A percentile compares a stretch with the other conserved stretches of the same genome.
These are phyloP conservation scores for Pitangus sulphuratus DNA, from an alignment of 2,797 vertebrate species.

Conservation along the genomic window DNA sequence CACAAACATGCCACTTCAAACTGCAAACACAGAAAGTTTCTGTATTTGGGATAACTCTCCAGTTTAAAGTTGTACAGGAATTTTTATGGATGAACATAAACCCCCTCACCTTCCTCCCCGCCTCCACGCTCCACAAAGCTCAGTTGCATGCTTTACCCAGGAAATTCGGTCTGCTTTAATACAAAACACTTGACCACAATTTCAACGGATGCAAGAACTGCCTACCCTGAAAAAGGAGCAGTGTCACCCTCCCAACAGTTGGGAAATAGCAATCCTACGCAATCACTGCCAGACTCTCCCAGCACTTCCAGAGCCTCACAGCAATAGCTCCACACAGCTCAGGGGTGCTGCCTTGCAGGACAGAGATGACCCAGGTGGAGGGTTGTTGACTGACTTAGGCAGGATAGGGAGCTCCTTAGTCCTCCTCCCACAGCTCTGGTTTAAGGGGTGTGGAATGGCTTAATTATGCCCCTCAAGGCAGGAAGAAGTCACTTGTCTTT, in stretches of 20 bases:
- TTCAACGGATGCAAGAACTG: not conserved
- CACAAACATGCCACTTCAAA: not conserved
- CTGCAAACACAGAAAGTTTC: not conserved
- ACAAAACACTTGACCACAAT: not conserved
- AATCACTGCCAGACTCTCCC: not conserved
- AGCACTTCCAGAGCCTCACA: not conserved
- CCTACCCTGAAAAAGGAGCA: not conserved
- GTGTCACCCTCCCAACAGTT: not conserved
- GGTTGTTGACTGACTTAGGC: not conserved
- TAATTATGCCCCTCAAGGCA: slow-evolving; percentile 58
- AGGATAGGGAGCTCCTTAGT: not conserved
- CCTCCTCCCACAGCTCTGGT: not conserved
- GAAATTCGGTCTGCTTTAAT: not conserved
- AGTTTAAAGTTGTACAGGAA: not conserved
- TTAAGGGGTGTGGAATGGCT: slow-evolving; percentile 40
- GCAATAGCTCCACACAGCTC: not conserved
- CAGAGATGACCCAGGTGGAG: not conserved
- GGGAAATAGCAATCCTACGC: not conserved
- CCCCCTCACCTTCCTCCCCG: accelerated
- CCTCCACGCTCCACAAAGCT: accelerated
- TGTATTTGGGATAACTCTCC: not conserved
- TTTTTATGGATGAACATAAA: not conserved
- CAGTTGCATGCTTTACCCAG: not conserved
- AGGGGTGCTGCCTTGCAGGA: not conserved
- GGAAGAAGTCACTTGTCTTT: slow-evolving; percentile 58